phyloP scores from a whole-genome alignment of 2,113 vertebrate genomes.

The Nothobranchius kuhntae region DNA sequence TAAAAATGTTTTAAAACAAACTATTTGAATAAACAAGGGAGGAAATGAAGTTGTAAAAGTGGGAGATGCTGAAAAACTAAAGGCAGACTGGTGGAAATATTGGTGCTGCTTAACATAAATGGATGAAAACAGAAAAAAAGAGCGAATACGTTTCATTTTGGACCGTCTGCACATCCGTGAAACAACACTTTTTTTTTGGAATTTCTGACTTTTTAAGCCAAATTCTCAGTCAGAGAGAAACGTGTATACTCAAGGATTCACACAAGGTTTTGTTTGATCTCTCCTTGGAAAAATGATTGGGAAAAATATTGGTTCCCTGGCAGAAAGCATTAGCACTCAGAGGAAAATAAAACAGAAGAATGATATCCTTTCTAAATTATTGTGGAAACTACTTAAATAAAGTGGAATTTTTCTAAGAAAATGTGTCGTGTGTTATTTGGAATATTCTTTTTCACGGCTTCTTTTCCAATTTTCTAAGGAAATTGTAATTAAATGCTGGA shows the following conservation, averaged over 20 bases:
- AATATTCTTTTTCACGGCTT: background rate
- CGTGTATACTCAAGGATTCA: constrained; percentile 65
- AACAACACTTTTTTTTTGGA: constrained; percentile 40
- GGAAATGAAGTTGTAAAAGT: constrained; percentile 82
- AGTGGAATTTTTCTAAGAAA: constrained; percentile 27
- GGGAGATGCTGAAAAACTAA: constrained; percentile 8
- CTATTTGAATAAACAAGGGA: constrained; percentile 80
- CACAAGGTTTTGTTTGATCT: constrained; percentile 69
- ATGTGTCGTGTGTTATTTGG: constrained; percentile 35
- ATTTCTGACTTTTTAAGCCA: constrained; percentile 57
- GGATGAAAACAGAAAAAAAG: constrained; percentile 11
- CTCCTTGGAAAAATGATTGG: constrained; percentile 54
- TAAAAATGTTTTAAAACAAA: constrained; percentile 82
- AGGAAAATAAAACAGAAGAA: constrained; percentile 11
- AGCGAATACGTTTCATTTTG: constrained; percentile 50
- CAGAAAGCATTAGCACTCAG: constrained; percentile 45
- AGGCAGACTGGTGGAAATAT: constrained; percentile 5
- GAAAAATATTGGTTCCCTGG: constrained; percentile 50
- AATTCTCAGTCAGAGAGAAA: constrained; percentile 57
- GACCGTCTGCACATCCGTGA: constrained; percentile 34
- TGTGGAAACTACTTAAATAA: constrained; percentile 51
- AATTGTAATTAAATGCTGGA: constrained; percentile 19
- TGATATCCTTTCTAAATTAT: background rate
- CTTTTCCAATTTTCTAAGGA: background rate
- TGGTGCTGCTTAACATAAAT: background rate